Base-by-base conservation (phyloP, 2,888 invertebrate species). In the Trissolcus japonicus region DNA sequence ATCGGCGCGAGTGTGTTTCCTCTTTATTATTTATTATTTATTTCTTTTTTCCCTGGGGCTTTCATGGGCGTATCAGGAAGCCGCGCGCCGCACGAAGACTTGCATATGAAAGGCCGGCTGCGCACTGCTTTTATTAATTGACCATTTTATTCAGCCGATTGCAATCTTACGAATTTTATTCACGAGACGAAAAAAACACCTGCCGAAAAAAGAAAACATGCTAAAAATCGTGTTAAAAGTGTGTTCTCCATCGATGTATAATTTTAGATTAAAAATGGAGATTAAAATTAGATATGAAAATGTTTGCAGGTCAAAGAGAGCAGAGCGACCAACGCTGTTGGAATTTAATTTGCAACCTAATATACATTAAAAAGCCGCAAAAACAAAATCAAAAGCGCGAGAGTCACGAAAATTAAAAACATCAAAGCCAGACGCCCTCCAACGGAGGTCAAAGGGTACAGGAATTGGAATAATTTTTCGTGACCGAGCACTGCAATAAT, bases 111-210 rank as follows among this genome's bases (percentile, higher is more conserved):
- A 35, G 14, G 46, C 14, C 6, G 14, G 16, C 16, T 46, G 40
- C 41, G 59, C 60, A 35, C 50, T 55, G 55, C 68, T 61, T 53
- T 61, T 48, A 68, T 68, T 68, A 68, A 68, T 68, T 61, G 60
- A 54, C n/a, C 60, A 48, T 68, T 43, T 68, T 16, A 68, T 68
- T 60, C 40, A n/a, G 11, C 41, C 16, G 67, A 59, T 59, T 51
- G 43, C 13, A 59, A 59, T 67, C 53, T 46, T 46, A 14, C 46
- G 46, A 25, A 25, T 25, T 25, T 25, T 25, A 25, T 25, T 25
- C 25, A 25, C 6, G 25, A 25, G 25, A 25, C 4, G 25, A 2
- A 25, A 25, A 25, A 25, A 25, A 4, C n/a, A n/a, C 25, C 25
- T 4, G 25, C 25, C 25, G 25, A 25, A 25, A 25, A 25, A 25